These are phyloP conservation scores for Lycaon pictus DNA, from an alignment of 2,113 vertebrate species.

Conservation along the genomic window DNA sequence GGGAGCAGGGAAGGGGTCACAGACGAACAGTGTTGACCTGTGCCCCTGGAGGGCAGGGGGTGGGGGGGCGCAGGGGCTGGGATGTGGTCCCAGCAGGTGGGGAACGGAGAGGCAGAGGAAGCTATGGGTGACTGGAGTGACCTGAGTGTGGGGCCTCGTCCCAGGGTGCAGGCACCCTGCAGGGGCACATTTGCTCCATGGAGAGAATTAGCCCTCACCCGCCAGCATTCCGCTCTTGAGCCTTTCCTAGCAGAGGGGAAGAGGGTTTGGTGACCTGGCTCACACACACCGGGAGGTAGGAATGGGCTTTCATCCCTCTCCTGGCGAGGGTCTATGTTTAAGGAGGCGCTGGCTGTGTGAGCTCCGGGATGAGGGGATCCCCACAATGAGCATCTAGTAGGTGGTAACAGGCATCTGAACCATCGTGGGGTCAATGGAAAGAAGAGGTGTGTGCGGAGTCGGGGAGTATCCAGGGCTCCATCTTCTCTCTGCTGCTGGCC, in stretches of 20 bases:
- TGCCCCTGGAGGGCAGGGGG: background rate
- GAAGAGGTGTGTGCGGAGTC: background rate
- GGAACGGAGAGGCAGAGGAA: background rate
- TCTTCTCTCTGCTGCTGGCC: background rate
- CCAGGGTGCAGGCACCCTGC: fast-evolving
- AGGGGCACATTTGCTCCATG: background rate
- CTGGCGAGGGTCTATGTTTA: background rate
- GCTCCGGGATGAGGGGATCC: background rate
- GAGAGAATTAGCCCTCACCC: background rate
- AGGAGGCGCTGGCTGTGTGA: background rate
- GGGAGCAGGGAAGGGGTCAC: fast-evolving
- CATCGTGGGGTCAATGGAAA: too few relatives aligned
- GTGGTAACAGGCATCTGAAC: background rate
- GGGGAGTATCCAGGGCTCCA: background rate
- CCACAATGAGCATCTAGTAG: background rate
- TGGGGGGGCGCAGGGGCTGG: background rate
- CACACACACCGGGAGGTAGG: background rate
- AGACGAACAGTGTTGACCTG: background rate
- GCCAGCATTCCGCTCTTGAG: too few relatives aligned
- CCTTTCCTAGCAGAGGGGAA: background rate
- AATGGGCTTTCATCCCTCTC: background rate
- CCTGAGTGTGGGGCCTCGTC: fast-evolving
- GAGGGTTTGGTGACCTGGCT: background rate
- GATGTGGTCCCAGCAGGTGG: background rate
- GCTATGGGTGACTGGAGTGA: background rate